Evolutionary conservation across 2,113 vertebrate genomes (phyloP), one percentile per base, ranked within the genome.

Genomic region (Myiozetetes cayanensis): DNA sequence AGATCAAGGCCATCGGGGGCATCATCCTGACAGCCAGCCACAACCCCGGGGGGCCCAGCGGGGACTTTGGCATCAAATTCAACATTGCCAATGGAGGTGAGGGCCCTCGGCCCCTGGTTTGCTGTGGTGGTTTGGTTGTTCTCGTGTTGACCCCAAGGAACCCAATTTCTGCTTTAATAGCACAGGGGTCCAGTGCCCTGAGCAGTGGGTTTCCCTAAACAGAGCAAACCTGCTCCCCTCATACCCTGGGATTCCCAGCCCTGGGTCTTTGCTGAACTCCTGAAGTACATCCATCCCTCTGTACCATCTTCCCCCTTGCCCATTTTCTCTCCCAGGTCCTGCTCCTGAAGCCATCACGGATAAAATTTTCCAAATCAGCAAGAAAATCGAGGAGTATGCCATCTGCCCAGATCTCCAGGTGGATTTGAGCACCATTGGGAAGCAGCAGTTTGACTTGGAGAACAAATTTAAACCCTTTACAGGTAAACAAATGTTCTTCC

Each of bases 11-110:
- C 50, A 98, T 99, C 1, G 99, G 99, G 9, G 99, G 99, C 49
- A 99, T 99, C 96, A 99, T 99, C 92, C 97, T 99, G 73, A 99
- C 99, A 3, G 99, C 99, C 94, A 99, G 99, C 95, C 99, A 99
- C 98, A 99, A 99, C 96, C 99, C 99, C 0, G 99, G 99, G 7
- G 99, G 99, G 18, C 99, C 99, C 91, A 98, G 84, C 76, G 99
- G 99, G 72, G 99, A 99, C 94, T 99, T 99, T 92, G 99, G 99
- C 88, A 99, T 99, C 94, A 99, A 99, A 67, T 99, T 98, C 97
- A 99, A 99, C 93, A 99, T 98, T 85, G 97, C 99, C 95, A 99
- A 98, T 50, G 99, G 99, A 98, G 99, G 99, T 99, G 85, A 97
- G 89, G 44, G 22, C 7, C 0, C 65, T 43, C 46, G 8, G 24